Evolutionary conservation across 1,140 invertebrate species (phyloP), one percentile per base, ranked within the genome.

Genomic region (Camponotus floridanus): DNA sequence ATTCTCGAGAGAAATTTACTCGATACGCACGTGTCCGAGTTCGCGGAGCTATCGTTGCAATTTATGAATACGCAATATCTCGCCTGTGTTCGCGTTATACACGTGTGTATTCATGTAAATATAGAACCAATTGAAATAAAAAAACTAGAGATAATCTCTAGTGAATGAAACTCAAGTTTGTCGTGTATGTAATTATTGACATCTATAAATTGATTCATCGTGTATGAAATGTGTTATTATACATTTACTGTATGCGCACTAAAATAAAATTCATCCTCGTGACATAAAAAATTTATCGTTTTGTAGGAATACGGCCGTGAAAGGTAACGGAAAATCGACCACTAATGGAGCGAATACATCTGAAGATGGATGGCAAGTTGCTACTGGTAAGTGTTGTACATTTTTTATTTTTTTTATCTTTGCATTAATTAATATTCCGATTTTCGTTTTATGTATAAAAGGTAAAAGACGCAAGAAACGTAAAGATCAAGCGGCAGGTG

Each of bases 391-490:
- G 67, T 73, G 61, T 83, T 48, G 45, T 5, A 36, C 18, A 42
- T 8, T 76, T 39, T 45, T 61, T 61, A 73, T 83, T 59, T 45
- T 59, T 31, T 33, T 55, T 45, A 18, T 36, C 9, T 64, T 87
- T 80, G 67, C 67, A 87, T 88, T 59, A 59, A 86, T 15, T 2
- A 64, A 18, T 51, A 18, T 1, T 13, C 51, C 83, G 48, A 86
- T 57, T 26, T 26, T 70, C 71, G 21, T 92, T 76, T 93, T 87
- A 84, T 93, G 70, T 89, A 48, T 51, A 51, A 51, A 51, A 94
- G 94, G 93, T 76, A 94, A 95, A 88, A 91, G 92, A 13, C 92
- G 91, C 88, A 91, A 92, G 81, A 94, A 94, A 70, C 90, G 93
- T 85, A 93, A 91, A 85, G 87, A 74, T 45, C 76, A 62, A 84